These are phyloP conservation scores for Cremastinae sp. DNA, from an alignment of 2,888 invertebrate species.

Conservation along the genomic window DNA sequence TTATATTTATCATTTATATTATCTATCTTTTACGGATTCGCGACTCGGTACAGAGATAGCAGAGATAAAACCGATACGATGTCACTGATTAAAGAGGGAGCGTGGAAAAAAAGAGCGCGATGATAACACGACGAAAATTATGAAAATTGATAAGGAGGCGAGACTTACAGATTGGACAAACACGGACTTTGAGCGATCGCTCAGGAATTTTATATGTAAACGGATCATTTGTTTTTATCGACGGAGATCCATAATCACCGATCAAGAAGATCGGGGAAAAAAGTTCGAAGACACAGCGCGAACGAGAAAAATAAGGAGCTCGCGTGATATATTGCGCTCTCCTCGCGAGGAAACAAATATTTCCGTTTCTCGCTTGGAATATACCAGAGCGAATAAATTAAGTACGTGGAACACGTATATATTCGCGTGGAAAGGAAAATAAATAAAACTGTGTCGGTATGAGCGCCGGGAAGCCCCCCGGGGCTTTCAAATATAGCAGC, in stretches of 20 bases:
- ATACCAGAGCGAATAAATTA: no score
- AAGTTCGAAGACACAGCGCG: neutral
- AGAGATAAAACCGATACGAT: neutral
- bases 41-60: no score
- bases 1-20: no score
- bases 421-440: constrained; percentile 1
- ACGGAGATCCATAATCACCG: no score
- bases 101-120: constrained; percentile 4
- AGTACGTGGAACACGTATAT: no score
- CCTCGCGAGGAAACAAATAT: neutral
- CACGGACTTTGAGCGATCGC: constrained; percentile 42
- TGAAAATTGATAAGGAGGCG: constrained; percentile 4
- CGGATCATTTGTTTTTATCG: no score
- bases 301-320: no score
- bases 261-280: no score
- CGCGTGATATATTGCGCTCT: no score
- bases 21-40: neutral
- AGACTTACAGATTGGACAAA: constrained; percentile 34
- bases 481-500: constrained; percentile 63
- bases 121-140: constrained; percentile 20
- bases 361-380: no score
- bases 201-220: neutral
- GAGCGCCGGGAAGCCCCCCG: constrained; percentile 32
- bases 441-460: neutral
- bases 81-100: neutral